Evolutionary conservation across 2,113 vertebrate species (phyloP).

Genomic region (Cercocebus atys): DNA sequence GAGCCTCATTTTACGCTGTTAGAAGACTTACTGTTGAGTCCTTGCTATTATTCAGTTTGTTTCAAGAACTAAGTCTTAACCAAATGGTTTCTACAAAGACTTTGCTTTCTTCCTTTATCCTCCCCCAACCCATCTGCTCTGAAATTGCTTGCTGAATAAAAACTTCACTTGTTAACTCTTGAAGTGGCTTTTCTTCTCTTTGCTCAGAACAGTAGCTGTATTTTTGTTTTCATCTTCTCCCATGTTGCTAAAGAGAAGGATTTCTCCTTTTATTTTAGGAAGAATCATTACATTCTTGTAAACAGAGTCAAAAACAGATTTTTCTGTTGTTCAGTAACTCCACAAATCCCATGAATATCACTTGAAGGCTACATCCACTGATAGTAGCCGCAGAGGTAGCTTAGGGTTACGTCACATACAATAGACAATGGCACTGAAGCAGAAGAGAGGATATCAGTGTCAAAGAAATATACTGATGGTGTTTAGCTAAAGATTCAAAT

Average conservation of each 20-base stretch:
- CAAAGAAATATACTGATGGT: background rate
- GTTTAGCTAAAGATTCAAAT: background rate
- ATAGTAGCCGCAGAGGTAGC: background rate
- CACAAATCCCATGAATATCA: background rate
- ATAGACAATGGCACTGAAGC: background rate
- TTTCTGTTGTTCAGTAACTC: background rate
- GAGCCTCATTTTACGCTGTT: too few relatives aligned
- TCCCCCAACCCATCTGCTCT: background rate
- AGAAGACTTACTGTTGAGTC: background rate
- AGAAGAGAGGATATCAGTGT: background rate
- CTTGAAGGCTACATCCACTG: background rate
- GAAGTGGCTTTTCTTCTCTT: background rate
- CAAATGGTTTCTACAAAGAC: background rate
- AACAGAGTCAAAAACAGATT: background rate
- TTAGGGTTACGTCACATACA: background rate
- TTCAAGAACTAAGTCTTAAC: background rate
- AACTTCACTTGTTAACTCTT: constrained; percentile 15
- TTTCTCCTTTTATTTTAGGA: background rate
- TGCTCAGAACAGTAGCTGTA: background rate
- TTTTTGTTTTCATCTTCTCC: background rate
- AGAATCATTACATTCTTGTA: background rate
- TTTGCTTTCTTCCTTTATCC: background rate
- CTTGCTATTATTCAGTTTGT: background rate
- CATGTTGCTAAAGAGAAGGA: background rate
- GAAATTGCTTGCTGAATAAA: background rate